Conservation (phyloP, 2,888 invertebrate species). For the Plebejus argus region DNA sequence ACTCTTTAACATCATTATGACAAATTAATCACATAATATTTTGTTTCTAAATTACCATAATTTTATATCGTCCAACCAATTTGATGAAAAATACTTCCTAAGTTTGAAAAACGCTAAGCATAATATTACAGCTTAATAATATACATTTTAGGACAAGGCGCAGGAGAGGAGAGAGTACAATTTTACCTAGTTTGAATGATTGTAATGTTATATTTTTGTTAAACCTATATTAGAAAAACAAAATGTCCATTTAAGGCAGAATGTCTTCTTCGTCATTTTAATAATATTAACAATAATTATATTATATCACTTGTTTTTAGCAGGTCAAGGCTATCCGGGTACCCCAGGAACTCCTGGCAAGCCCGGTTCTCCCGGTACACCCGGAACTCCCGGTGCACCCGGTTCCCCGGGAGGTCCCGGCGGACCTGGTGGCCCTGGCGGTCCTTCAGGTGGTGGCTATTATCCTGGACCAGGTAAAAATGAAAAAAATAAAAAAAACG, state of each 20-base stretch:
- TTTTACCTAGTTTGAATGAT: too few relatives aligned
- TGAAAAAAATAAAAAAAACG: too few relatives aligned
- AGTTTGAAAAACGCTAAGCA: neutral
- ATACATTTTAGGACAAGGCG: neutral
- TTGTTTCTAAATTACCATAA: neutral
- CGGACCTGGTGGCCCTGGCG: neutral
- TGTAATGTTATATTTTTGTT: too few relatives aligned
- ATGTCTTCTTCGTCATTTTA: too few relatives aligned
- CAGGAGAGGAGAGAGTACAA: too few relatives aligned
- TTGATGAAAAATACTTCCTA: neutral
- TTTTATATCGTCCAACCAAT: too few relatives aligned
- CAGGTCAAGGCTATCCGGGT: neutral
- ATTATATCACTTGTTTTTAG: too few relatives aligned
- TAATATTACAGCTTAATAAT: too few relatives aligned
- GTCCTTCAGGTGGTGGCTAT: neutral
- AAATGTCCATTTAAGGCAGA: too few relatives aligned
- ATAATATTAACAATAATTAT: too few relatives aligned
- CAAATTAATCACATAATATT: neutral
- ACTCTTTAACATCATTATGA: too few relatives aligned
- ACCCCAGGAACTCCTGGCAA: constrained; percentile 18
- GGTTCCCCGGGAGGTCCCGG: constrained; percentile 47
- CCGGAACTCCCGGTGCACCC: constrained; percentile 54
- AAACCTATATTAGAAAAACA: too few relatives aligned
- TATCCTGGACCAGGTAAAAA: constrained; percentile 33
- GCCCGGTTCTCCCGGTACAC: constrained; percentile 40